Conservation (phyloP, 2,797 vertebrate species). For the Sebastes flavidus region DNA sequence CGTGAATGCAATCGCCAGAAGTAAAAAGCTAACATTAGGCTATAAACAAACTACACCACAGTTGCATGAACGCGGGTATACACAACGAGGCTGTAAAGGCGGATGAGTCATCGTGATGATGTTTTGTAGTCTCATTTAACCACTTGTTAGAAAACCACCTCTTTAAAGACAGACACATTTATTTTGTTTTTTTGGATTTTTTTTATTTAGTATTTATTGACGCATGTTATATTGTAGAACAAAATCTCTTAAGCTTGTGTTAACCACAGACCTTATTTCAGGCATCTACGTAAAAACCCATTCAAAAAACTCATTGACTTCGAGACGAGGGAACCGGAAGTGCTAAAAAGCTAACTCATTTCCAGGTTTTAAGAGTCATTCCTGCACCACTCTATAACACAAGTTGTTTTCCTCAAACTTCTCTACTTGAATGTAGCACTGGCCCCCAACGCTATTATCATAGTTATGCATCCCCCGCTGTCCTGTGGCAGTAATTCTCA, state of each 20-base stretch:
- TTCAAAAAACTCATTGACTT: background rate
- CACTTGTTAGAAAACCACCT: too few relatives aligned
- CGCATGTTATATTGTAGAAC: background rate
- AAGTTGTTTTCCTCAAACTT: background rate
- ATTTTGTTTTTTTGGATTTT: background rate
- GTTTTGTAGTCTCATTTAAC: too few relatives aligned
- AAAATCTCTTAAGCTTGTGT: background rate
- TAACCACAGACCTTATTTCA: background rate
- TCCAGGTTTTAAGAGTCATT: background rate
- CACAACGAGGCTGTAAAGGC: too few relatives aligned
- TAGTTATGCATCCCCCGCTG: constrained; percentile 7
- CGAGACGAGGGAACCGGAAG: background rate
- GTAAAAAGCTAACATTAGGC: too few relatives aligned
- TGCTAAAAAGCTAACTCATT: background rate
- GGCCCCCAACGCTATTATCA: background rate
- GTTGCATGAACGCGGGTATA: background rate
- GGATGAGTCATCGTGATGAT: too few relatives aligned
- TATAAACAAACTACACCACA: background rate
- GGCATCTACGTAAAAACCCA: background rate
- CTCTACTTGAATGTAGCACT: background rate
- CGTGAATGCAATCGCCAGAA: too few relatives aligned
- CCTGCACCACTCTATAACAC: background rate
- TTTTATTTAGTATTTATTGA: background rate
- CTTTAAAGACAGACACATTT: too few relatives aligned
- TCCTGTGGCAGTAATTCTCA: constrained; percentile 32